phyloP scores from a whole-genome alignment of 1,140 invertebrate species.

The Drosophila ananassae region DNA sequence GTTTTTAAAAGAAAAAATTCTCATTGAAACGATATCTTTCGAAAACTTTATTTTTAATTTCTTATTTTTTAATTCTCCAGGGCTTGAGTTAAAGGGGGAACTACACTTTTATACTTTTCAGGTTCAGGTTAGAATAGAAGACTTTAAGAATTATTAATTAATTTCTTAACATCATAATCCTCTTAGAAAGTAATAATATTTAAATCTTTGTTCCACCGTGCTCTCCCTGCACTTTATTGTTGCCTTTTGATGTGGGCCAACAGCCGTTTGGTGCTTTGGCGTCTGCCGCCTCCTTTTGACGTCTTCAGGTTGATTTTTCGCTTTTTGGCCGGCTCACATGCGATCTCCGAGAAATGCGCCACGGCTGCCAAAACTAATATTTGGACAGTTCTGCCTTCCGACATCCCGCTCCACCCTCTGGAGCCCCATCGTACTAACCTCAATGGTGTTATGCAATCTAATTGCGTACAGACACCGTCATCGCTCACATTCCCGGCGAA shows the following conservation, averaged over 20 bases:
- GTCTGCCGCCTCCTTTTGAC: not conserved
- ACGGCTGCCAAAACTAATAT: slow-evolving; percentile 55
- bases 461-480: slow-evolving; percentile 87
- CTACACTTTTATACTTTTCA: no score
- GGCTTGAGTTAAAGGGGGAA: no score
- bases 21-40: no score
- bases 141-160: no score
- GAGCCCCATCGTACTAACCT: slow-evolving; percentile 84
- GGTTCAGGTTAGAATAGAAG: no score
- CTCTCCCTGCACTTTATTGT: slow-evolving; percentile 12
- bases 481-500: slow-evolving; percentile 88
- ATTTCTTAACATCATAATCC: no score
- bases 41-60: no score
- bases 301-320: not conserved
- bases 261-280: slow-evolving; percentile 8
- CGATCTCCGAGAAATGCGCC: slow-evolving; percentile 14
- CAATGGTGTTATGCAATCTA: slow-evolving; percentile 91
- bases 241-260: slow-evolving; percentile 36
- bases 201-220: slow-evolving; percentile 20
- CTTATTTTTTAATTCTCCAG: no score
- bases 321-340: slow-evolving; percentile 4
- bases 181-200: not conserved
- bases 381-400: slow-evolving; percentile 13
- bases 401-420: not conserved
- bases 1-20: no score